phyloP scores from a whole-genome alignment of 2,113 vertebrate species.

The Ptychochromis oligacanthus region DNA sequence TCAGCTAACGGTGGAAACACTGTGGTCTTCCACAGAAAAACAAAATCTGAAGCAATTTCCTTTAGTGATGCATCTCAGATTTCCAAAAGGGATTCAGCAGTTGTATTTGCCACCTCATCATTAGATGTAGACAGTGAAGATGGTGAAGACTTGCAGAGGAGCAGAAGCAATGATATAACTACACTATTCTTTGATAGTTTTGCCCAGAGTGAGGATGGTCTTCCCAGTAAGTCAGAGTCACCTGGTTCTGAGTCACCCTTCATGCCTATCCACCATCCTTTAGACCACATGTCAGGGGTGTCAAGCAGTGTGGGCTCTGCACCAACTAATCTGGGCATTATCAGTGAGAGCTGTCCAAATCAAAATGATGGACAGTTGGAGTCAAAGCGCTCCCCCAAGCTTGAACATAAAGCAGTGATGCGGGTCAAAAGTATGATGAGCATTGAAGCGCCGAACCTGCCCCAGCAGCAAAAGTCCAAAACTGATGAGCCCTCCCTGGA shows the following conservation, averaged over 20 bases:
- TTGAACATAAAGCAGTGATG: conserved; percentile 85
- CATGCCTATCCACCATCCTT: conserved; percentile 67
- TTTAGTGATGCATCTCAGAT: conserved; percentile 19
- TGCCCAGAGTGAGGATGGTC: conserved; percentile 67
- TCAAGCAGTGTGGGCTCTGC: background rate
- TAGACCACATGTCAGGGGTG: conserved; percentile 34
- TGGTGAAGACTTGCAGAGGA: conserved; percentile 59
- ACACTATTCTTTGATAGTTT: conserved; percentile 70
- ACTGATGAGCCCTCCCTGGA: conserved; percentile 60
- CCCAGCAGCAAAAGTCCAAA: conserved; percentile 68
- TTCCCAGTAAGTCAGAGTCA: accelerated
- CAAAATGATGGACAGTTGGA: conserved; percentile 80
- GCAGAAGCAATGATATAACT: conserved; percentile 63
- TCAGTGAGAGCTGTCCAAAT: conserved; percentile 56
- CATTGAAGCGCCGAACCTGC: conserved; percentile 74
- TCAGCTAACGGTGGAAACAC: conserved; percentile 37
- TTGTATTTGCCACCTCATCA: conserved; percentile 59
- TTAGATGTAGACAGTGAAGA: conserved; percentile 71
- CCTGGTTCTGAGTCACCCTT: conserved; percentile 67
- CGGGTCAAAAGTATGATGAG: conserved; percentile 84
- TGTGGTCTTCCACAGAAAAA: conserved; percentile 54
- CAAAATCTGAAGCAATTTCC: conserved; percentile 32
- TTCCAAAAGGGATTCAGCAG: conserved; percentile 59
- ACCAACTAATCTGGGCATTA: conserved; percentile 66
- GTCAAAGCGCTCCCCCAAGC: conserved; percentile 84